Percentiles rank a stretch among this genome's conserved stretches.
These are phyloP conservation scores for Chlorocebus sabaeus DNA, from an alignment of 2,113 vertebrate species.

Conservation along the genomic window DNA sequence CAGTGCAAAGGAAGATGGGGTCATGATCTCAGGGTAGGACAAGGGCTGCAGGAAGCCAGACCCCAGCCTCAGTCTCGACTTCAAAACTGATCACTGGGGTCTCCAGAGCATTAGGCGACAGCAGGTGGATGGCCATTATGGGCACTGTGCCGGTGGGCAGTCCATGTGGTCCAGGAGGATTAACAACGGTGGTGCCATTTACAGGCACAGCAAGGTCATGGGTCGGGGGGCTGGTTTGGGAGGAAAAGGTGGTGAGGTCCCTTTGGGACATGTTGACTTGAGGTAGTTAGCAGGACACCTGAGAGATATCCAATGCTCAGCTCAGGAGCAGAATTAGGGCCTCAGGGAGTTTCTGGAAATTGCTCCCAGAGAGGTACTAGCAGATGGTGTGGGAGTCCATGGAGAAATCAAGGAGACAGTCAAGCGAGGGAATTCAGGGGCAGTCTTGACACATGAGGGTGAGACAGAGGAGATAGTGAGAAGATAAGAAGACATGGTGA, in stretches of 20 bases:
- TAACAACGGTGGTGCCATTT: no score
- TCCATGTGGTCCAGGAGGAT: background rate
- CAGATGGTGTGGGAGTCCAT: background rate
- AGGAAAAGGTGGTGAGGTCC: background rate
- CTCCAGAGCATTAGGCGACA: background rate
- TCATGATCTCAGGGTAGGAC: background rate
- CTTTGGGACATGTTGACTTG: background rate
- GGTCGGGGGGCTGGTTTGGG: background rate
- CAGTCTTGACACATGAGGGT: background rate
- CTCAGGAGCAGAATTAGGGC: background rate
- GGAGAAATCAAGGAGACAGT: background rate
- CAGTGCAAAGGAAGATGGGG: background rate
- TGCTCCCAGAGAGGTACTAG: background rate
- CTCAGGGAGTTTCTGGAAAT: background rate
- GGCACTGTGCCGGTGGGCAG: background rate
- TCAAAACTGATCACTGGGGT: background rate
- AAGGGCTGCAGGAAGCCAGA: background rate
- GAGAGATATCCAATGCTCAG: background rate
- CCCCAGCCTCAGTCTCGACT: background rate
- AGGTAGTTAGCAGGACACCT: background rate
- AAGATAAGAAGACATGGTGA: constrained; percentile 23
- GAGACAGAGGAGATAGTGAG: background rate
- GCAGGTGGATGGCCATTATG: background rate
- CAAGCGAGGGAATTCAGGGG: background rate
- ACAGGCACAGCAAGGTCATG: background rate